Conservation (phyloP, 2,113 vertebrate species). For the Solea solea region DNA sequence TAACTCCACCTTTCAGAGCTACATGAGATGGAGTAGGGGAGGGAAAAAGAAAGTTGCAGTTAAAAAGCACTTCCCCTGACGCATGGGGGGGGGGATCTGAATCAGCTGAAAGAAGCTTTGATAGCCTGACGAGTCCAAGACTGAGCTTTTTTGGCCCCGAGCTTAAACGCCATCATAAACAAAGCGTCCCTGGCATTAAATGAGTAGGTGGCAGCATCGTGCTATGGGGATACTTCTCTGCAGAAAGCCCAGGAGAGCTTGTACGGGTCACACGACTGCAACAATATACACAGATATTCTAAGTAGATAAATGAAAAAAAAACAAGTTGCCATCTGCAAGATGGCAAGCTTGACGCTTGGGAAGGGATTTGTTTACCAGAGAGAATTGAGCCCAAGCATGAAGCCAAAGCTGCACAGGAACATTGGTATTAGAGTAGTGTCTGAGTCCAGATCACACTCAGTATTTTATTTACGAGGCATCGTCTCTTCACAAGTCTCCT, state of each 20-base stretch:
- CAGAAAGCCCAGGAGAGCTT: background rate
- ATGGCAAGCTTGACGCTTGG: background rate
- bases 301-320: too few relatives aligned
- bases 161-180: constrained; percentile 1
- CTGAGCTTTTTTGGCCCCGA: background rate
- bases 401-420: constrained; percentile 2
- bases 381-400: background rate
- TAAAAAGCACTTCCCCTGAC: background rate
- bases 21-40: background rate
- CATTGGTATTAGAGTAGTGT: too few relatives aligned
- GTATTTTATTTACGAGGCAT: too few relatives aligned
- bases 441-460: too few relatives aligned
- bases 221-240: background rate
- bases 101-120: constrained; percentile 3
- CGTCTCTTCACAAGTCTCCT: too few relatives aligned
- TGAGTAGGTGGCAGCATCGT: background rate
- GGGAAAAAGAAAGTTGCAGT: background rate
- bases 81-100: background rate
- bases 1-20: constrained; percentile 4
- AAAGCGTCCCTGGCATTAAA: background rate
- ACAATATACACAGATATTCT: background rate
- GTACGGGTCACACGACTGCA: background rate
- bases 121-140: constrained; percentile 2
- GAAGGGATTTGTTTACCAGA: background rate
- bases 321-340: background rate